Base-by-base conservation (phyloP, 2,113 vertebrate genomes). In the Elephantulus edwardii region DNA sequence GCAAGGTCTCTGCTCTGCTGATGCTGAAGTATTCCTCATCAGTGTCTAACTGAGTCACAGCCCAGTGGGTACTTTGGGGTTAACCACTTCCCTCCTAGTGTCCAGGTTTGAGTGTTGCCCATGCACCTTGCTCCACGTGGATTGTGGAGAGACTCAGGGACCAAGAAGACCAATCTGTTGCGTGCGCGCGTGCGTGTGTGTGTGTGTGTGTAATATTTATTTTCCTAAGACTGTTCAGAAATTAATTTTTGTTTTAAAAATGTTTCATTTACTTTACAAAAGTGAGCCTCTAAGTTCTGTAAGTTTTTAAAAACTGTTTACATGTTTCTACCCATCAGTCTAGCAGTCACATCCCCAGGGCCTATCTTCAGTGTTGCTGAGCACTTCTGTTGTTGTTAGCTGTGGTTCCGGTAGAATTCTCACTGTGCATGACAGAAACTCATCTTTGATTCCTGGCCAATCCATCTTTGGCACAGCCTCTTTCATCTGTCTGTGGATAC, bases 181-280 rank as follows among this genome's bases (percentile, higher is more conserved):
- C 44, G 6, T 2, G 33, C 17, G 2, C n/a, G 35, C 74, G 33
- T 48, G 60, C 35, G 54, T 44, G 28, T 20, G 22, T 56, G 26
- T 83, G 42, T 40, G 50, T 50, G 35, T 71, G 20, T 22, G 40
- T 42, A 52, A 20, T n/a, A 68, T 88, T 64, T 83, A 8, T 50
- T 84, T 46, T 42, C 74, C 77, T 72, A 54, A 71, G n/a, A 44
- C 11, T 78, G 44, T 28, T 44, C 28, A n/a, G 44, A 80, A 74
- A 30, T 24, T 30, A 50, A 35, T 83, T 44, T 62, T 60, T 38
- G 6, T 88, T 88, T 89, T n/a, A 20, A 20, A 72, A 71, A 78
- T 30, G 76, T 46, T 54, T 86, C 20, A 42, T 81, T 87, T 76
- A 56, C 40, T 46, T 82, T 81, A 71, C 11, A 70, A 83, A 92